Conservation (phyloP, 2,888 invertebrate genomes). For the Plebejus argus region DNA sequence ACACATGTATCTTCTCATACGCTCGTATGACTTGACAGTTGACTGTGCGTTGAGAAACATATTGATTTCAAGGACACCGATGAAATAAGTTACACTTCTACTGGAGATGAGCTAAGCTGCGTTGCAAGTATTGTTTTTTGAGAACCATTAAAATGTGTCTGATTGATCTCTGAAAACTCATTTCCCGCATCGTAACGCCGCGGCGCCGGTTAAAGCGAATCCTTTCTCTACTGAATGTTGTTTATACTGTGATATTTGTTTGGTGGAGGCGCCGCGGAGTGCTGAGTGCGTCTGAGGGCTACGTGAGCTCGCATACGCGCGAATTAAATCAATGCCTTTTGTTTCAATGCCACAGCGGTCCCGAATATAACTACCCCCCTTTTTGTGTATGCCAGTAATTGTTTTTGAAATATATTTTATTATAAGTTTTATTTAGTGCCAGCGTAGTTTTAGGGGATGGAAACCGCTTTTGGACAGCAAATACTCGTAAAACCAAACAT, state of each 20-base stretch:
- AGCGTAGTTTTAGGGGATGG: too few relatives aligned
- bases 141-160: neutral
- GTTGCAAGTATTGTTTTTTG: neutral
- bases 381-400: neutral
- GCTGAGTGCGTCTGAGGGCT: constrained; percentile 36
- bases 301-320: constrained; percentile 47
- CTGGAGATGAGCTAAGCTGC: too few relatives aligned
- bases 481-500: too few relatives aligned
- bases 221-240: neutral
- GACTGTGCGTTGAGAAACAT: neutral
- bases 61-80: neutral
- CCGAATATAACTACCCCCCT: constrained; percentile 9
- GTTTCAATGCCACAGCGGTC: neutral
- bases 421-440: neutral
- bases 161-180: too few relatives aligned
- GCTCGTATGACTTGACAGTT: neutral
- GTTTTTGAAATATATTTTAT: neutral
- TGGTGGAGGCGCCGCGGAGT: constrained; percentile 26
- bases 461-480: too few relatives aligned
- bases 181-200: too few relatives aligned
- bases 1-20: neutral
- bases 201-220: too few relatives aligned
- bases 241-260: neutral
- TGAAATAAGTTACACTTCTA: too few relatives aligned
- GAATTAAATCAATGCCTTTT: constrained; percentile 34